Conservation (phyloP, 2,888 invertebrate genomes). For the Diaprepes abbreviatus region DNA sequence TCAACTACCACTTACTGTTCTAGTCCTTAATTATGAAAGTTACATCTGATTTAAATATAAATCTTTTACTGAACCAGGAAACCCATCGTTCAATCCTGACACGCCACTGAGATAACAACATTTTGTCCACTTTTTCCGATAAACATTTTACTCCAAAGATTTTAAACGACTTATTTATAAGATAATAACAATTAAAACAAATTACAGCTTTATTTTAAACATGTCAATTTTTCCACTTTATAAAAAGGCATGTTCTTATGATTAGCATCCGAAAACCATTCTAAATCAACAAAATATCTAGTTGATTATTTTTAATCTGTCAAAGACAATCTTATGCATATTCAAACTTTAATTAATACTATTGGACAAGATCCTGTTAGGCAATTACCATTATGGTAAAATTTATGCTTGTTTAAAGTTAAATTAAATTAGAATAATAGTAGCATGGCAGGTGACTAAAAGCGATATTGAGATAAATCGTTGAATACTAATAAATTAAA, state of each 20-base stretch:
- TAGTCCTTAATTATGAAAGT: too few relatives aligned
- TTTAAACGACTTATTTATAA: neutral
- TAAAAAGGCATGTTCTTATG: neutral
- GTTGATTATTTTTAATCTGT: slow-evolving; percentile 14
- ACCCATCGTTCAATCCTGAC: too few relatives aligned
- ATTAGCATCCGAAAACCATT: slow-evolving; percentile 6
- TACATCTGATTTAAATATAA: too few relatives aligned
- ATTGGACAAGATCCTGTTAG: slow-evolving; percentile 15
- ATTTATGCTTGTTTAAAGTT: neutral
- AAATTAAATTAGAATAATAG: slow-evolving; percentile 11
- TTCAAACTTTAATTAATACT: slow-evolving; percentile 13
- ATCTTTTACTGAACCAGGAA: too few relatives aligned
- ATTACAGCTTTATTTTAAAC: slow-evolving; percentile 7
- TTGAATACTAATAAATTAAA: neutral
- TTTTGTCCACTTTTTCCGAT: too few relatives aligned
- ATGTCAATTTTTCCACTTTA: neutral
- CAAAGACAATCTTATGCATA: slow-evolving; percentile 18
- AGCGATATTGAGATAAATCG: slow-evolving; percentile 1
- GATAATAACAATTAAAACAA: slow-evolving; percentile 9
- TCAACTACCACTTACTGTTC: too few relatives aligned
- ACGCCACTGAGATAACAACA: too few relatives aligned
- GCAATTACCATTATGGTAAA: slow-evolving; percentile 7
- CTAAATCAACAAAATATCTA: neutral
- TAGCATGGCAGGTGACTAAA: neutral
- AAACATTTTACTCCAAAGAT: neutral